Percentiles rank a stretch among this genome's conserved stretches.
Evolutionary conservation across 37 sponge, comb jelly and placozoan species (phyloP).

Genomic region (Oopsacas minuta): DNA sequence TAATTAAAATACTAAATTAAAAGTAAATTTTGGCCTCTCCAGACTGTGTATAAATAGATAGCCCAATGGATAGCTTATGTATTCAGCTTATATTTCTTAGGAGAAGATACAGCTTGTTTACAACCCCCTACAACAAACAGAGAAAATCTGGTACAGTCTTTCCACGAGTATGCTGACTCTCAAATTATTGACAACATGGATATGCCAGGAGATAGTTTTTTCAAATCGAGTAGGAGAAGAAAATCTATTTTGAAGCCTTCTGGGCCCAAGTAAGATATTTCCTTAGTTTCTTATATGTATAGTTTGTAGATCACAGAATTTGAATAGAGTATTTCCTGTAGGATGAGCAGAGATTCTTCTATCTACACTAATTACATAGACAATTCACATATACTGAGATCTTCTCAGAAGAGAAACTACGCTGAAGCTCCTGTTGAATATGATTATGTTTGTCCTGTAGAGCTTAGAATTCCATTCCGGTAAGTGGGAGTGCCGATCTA

Average conservation of each 20-base stretch:
- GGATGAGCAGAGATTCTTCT: background rate
- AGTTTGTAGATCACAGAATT: background rate
- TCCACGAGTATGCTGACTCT: constrained; percentile 4
- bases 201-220: background rate
- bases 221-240: background rate
- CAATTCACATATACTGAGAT: background rate
- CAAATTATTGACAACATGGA: background rate
- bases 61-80: too few species aligned
- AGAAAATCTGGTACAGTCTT: background rate
- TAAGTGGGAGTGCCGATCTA: too few species aligned
- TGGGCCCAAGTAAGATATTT: too few species aligned
- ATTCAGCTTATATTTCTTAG: background rate
- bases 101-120: background rate
- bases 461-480: background rate
- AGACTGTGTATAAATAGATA: too few species aligned
- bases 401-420: background rate
- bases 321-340: background rate
- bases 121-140: background rate
- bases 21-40: too few species aligned
- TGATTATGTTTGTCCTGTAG: background rate
- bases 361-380: background rate
- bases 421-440: background rate
- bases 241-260: background rate
- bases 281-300: background rate
- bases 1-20: too few species aligned